phyloP scores from a whole-genome alignment of 2,797 vertebrate species.

The Pseudochaenichthys georgianus region DNA sequence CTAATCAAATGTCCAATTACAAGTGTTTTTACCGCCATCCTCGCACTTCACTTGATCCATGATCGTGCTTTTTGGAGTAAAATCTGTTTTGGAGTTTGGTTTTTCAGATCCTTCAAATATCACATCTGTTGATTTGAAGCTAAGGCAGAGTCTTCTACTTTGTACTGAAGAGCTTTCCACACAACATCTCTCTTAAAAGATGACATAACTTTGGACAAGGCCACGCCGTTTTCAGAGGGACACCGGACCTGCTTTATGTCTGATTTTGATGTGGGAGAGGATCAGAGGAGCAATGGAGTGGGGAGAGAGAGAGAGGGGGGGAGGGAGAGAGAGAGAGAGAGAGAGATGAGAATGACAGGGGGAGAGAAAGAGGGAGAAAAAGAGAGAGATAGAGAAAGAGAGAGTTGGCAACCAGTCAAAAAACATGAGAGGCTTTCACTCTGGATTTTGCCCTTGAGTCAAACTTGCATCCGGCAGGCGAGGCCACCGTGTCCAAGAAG shows the following conservation, averaged over 20 bases:
- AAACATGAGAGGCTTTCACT: slow-evolving; percentile 82
- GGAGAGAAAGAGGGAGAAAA: slow-evolving; percentile 1
- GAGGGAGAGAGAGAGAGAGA: slow-evolving; percentile 59
- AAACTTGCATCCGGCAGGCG: slow-evolving; percentile 82
- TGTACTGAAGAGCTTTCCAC: slow-evolving; percentile 12
- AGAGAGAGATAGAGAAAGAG: slow-evolving; percentile 26
- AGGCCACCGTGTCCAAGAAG: slow-evolving; percentile 79
- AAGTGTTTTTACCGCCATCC: not conserved
- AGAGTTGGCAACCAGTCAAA: slow-evolving; percentile 75
- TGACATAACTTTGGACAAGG: slow-evolving; percentile 59
- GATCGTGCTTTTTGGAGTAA: not conserved
- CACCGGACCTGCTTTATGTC: slow-evolving; percentile 57
- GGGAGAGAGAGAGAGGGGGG: slow-evolving; percentile 51
- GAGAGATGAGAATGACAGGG: too few relatives aligned
- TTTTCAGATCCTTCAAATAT: slow-evolving; percentile 24
- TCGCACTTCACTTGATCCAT: too few relatives aligned
- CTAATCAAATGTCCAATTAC: not conserved
- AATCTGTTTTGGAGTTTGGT: slow-evolving; percentile 2
- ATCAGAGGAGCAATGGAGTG: slow-evolving; percentile 52
- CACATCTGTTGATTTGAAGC: not conserved
- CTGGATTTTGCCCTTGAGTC: slow-evolving; percentile 83
- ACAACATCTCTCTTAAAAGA: slow-evolving; percentile 37
- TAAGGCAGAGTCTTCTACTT: slow-evolving; percentile 17
- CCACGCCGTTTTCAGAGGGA: slow-evolving; percentile 49
- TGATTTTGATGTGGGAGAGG: slow-evolving; percentile 57